Conservation (phyloP, 2,797 vertebrate species). For the Gobio occitaniae region DNA sequence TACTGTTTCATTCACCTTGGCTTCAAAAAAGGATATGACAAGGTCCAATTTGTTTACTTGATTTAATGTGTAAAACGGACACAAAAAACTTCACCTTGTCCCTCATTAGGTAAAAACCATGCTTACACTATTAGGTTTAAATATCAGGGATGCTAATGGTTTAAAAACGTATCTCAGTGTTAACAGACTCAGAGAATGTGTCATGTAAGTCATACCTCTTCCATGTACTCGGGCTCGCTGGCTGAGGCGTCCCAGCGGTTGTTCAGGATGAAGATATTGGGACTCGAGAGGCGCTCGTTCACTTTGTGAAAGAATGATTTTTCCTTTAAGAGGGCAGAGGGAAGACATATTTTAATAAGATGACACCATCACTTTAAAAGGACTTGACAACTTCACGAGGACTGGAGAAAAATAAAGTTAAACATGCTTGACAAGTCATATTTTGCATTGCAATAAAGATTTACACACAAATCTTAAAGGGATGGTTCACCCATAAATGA, state of each 20-base stretch:
- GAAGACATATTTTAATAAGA: not conserved
- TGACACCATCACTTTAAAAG: not conserved
- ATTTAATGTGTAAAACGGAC: not conserved
- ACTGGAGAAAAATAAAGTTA: not conserved
- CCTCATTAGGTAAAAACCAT: not conserved
- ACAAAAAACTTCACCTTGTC: not conserved
- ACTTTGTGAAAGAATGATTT: conserved; percentile 99
- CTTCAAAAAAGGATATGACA: not conserved
- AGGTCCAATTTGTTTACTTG: not conserved
- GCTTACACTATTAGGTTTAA: not conserved
- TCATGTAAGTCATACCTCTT: conserved; percentile 83
- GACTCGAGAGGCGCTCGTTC: conserved; percentile 93
- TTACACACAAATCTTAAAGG: not conserved
- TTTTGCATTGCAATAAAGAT: not conserved
- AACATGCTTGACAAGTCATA: not conserved
- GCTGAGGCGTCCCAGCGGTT: conserved; percentile 98
- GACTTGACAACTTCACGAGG: not conserved
- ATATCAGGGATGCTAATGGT: not conserved
- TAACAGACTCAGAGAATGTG: not conserved
- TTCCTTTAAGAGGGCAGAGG: conserved; percentile 77
- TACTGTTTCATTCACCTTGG: not conserved
- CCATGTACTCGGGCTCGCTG: conserved; percentile 97
- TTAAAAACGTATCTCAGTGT: not conserved
- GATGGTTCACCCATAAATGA: no score
- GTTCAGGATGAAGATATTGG: conserved; percentile 98